Percentiles rank a stretch among this genome's conserved stretches.
Evolutionary conservation across 2,113 vertebrate genomes (phyloP).

Genomic region (Urocolius indicus): DNA sequence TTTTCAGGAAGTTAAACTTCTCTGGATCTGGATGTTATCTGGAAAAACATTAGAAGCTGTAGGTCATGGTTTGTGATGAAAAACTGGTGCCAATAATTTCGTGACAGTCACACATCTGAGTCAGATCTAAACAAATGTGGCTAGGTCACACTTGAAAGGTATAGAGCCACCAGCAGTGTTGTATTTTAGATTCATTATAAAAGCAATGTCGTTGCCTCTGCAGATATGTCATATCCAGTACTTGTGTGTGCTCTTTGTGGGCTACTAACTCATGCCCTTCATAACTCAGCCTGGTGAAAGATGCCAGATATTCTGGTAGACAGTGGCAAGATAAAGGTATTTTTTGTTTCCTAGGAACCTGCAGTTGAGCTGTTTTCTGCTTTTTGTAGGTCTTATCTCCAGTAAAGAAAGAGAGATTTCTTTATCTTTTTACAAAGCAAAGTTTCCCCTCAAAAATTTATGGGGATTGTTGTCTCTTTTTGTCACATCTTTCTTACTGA

Average conservation of each 20-base stretch:
- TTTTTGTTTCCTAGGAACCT: slow-evolving; percentile 19
- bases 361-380: not conserved
- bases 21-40: not conserved
- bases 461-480: not conserved
- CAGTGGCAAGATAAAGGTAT: not conserved
- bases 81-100: not conserved
- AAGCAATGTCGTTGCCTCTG: not conserved
- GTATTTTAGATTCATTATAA: slow-evolving; percentile 26
- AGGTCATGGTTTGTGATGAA: not conserved
- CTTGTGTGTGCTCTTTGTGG: not conserved
- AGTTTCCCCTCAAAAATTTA: not conserved
- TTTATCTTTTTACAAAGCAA: not conserved
- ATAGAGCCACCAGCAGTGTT: not conserved
- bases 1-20: not conserved
- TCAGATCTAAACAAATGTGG: slow-evolving; percentile 38
- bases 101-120: slow-evolving; percentile 2
- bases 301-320: not conserved
- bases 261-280: not conserved
- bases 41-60: not conserved
- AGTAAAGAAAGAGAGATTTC: not conserved
- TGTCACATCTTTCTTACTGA: not conserved
- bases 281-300: slow-evolving; percentile 26
- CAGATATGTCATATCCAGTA: not conserved
- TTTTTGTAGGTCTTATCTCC: not conserved
- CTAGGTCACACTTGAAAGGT: not conserved